phyloP scores from a whole-genome alignment of 2,113 vertebrate species.

The Nothoprocta pentlandii region DNA sequence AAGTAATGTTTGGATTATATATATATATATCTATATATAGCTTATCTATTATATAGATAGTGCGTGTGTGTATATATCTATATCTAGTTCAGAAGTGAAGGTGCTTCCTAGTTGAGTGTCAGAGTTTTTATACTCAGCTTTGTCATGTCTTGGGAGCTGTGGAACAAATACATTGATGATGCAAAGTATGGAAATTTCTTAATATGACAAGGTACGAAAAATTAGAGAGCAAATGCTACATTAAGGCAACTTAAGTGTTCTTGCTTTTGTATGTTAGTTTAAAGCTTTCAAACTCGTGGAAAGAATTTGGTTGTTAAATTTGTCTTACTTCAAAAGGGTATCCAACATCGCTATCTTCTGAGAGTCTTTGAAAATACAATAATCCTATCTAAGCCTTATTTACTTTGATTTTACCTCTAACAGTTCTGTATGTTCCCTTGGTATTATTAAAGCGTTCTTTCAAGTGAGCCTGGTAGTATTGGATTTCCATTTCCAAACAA shows the following conservation, averaged over 20 bases:
- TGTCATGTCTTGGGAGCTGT: background rate
- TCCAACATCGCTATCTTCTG: background rate
- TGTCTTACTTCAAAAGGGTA: constrained; percentile 14
- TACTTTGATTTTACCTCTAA: constrained; percentile 40
- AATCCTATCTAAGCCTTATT: constrained; percentile 24
- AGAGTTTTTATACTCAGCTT: background rate
- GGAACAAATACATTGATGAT: constrained; percentile 22
- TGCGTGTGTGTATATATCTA: background rate
- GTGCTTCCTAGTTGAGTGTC: constrained; percentile 11
- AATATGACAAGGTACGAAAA: constrained; percentile 16
- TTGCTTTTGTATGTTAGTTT: background rate
- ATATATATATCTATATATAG: no score
- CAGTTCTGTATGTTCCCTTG: background rate
- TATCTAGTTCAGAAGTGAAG: constrained; percentile 30
- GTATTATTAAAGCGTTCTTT: constrained; percentile 39
- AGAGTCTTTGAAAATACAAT: constrained; percentile 20
- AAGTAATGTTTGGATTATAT: background rate
- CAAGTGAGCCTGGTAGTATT: constrained; percentile 28
- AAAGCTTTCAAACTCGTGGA: background rate
- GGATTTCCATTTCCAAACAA: constrained; percentile 26
- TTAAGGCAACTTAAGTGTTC: background rate
- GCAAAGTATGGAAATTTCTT: constrained; percentile 17
- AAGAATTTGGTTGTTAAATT: constrained; percentile 8
- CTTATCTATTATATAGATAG: background rate
- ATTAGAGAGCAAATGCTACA: background rate